Evolutionary conservation across 2,113 vertebrate species (phyloP), one percentile per base, ranked within the genome.

Genomic region (Heteronetta atricapilla): DNA sequence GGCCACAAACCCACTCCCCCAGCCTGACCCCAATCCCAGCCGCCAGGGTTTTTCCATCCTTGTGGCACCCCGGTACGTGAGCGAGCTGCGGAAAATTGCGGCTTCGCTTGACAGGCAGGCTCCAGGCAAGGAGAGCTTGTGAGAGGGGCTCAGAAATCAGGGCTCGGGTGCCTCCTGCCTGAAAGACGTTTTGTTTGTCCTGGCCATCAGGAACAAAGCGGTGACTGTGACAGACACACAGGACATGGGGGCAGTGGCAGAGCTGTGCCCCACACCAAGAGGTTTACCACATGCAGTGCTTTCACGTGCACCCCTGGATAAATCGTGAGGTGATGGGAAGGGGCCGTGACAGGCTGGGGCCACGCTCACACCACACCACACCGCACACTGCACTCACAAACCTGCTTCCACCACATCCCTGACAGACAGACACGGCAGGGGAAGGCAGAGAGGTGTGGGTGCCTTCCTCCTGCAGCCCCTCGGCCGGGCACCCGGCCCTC

Each of bases 21-120:
- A 18, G 0, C 8, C 68, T 28, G 29, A 46, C 46, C 38, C n/a
- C 73, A 29, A 8, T 5, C 42, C 50, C 88, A 8, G 60, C 38
- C 11, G 14, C 63, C 16, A 34, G 15, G 7, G 31, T 25, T 53
- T 55, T 58, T 67, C 52, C 1, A 0, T 60, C 56, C 29, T 0
- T 22, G 33, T 12, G 52, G 68, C 26, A 34, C 16, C 9, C 56
- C 10, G 3, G 3, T 5, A 21, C 0, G 0, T 4, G 13, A 81
- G 36, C 0, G 0, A 83, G 53, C 17, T 75, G 5, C 0, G 0
- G n/a, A 76, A 84, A 82, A 62, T 3, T 8, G 46, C 28, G 6
- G 23, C 16, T 78, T 46, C 36, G 33, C 36, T 56, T 68, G 36
- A 50, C 90, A 70, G 5, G 33, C 10, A 29, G 29, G 33, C 19